phyloP scores from a whole-genome alignment of 2,888 invertebrate species.

The Leptarthrus brevirostris region DNA sequence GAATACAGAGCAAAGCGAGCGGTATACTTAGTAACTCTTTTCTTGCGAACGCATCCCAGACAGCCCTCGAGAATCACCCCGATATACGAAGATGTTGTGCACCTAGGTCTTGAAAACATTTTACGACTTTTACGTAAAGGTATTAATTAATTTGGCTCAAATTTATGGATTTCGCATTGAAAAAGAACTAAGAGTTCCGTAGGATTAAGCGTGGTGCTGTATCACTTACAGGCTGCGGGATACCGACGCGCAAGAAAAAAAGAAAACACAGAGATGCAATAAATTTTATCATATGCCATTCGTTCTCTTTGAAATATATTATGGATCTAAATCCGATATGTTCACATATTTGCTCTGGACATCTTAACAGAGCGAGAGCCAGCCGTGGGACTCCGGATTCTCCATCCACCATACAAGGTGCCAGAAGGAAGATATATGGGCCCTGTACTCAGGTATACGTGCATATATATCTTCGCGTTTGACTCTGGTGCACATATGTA shows the following conservation, averaged over 20 bases:
- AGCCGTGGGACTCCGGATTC: not conserved
- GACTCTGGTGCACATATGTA: slow-evolving; percentile 48
- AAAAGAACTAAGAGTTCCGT: slow-evolving; percentile 12
- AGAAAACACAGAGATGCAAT: slow-evolving; percentile 48
- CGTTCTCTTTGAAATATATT: slow-evolving; percentile 53
- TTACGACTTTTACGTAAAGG: slow-evolving; percentile 42
- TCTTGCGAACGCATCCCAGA: not conserved
- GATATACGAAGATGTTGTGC: not conserved
- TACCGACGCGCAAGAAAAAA: not conserved
- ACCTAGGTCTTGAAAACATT: slow-evolving; percentile 12
- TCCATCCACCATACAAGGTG: slow-evolving; percentile 48
- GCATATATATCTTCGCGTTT: slow-evolving; percentile 13
- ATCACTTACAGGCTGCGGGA: slow-evolving; percentile 7
- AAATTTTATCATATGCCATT: slow-evolving; percentile 54
- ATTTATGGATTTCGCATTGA: slow-evolving; percentile 39
- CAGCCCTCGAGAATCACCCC: slow-evolving; percentile 25
- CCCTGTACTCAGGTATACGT: slow-evolving; percentile 35
- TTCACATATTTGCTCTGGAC: not conserved
- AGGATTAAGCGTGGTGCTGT: slow-evolving; percentile 13
- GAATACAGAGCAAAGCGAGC: no score
- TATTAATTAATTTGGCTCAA: slow-evolving; percentile 46
- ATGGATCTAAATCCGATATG: slow-evolving; percentile 36
- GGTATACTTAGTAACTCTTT: no score
- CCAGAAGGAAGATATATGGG: slow-evolving; percentile 53
- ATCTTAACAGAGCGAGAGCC: slow-evolving; percentile 3